Evolutionary conservation across 2,888 invertebrate species (phyloP), one percentile per base, ranked within the genome.

Genomic region (Leucania comma): DNA sequence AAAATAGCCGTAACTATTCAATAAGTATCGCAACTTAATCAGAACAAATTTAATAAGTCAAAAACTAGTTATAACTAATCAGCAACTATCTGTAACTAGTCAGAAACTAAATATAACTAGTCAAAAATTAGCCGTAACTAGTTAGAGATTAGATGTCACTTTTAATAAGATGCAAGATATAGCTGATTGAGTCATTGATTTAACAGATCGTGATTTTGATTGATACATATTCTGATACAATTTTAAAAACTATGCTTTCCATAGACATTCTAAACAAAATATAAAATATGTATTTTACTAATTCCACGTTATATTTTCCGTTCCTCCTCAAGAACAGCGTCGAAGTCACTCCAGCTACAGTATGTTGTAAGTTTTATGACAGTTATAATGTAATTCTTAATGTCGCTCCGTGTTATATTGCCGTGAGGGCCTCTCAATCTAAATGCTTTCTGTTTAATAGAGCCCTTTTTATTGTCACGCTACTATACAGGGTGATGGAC

Each of bases 381-480:
- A 66, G 51, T 73, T 78, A 68, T 78, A 83, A 78, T 74, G 79
- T 83, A 69, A 67, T 76, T 81, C 59, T 81, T 82, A 75, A 82
- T 82, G 74, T 72, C 60, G 26, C 29, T 58, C 62, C 65, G 79
- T 74, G 80, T 82, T 77, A 85, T 76, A 78, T 78, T 72, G 74
- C 81, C 73, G 72, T 61, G 77, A 76, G 69, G 72, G 78, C 75
- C 75, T 80, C 77, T 74, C 82, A 80, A 82, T 86, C 78, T 64
- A 73, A 88, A 86, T 87, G 86, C 82, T 80, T 85, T 82, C 72
- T 80, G 75, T 88, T 88, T 86, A 86, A 87, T 88, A 87, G 61
- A 80, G 80, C 75, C 68, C 64, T 72, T 88, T 90, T 90, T 89
- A 89, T 87, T 90, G 88, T 87, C 80, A 68, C 80, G 66, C 59